Evolutionary conservation across 2,888 invertebrate species (phyloP), one percentile per base, ranked within the genome.

Genomic region (Chalcis sispes): DNA sequence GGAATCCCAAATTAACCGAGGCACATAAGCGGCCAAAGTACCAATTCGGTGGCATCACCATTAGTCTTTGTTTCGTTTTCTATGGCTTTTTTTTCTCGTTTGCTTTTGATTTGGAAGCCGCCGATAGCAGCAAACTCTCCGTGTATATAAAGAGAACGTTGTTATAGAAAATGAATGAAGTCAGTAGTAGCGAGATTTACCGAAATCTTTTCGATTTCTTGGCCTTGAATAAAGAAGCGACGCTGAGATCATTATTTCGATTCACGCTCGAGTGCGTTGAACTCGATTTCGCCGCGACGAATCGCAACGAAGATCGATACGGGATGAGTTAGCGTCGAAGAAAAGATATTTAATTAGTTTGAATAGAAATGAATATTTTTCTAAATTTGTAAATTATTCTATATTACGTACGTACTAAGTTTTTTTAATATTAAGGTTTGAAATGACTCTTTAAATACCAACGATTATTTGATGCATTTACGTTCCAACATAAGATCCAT

Each of bases 191-290:
- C 1, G 32, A 52, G 50, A 71, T 71, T 52, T 27, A 71, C 50
- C 25, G 40, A 71, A 71, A 52, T 52, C 27, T 50, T 67, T 40
- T n/a, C n/a, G 61, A 61, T 40, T 61, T 61, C 59, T n/a, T n/a
- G 59, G 59, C 36, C 23, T 32, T 29, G 59, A 1, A 25, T 5
- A 7, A 27, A 27, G 8, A 3, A 10, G 8, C 46, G 42, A 29
- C 25, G 20, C 36, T 27, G 10, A 20, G 25, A n/a, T n/a, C n/a
- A n/a, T n/a, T 56, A 62, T 27, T 62, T 46, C 46, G 46, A 46
- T n/a, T 13, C 27, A 27, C 27, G 54, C 27, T 25, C 4, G 15
- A 25, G 54, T 54, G 54, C 27, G 3, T 32, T 32, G 32, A 32
- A 5, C 32, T 8, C 32, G 5, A n/a, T 8, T 3, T 32, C 32